These are phyloP conservation scores for Loriculus beryllinus DNA, from an alignment of 2,797 vertebrate species.

Conservation along the genomic window DNA sequence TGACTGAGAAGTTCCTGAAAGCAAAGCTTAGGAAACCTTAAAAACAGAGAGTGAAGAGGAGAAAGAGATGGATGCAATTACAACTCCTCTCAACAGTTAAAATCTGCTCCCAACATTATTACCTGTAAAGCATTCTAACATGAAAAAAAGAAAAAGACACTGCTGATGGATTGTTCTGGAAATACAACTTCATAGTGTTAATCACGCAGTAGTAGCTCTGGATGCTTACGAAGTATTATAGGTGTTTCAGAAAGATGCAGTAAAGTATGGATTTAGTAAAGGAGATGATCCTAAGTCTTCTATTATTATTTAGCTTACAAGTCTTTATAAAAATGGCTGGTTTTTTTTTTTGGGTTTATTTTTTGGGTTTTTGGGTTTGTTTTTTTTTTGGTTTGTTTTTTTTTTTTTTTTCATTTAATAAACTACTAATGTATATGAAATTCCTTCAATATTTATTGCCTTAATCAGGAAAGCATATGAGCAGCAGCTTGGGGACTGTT, in stretches of 20 bases:
- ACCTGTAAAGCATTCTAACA: neutral
- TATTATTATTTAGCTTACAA: constrained; percentile 10
- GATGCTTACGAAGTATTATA: neutral
- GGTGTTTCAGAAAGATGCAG: constrained; percentile 21
- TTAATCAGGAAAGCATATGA: constrained; percentile 66
- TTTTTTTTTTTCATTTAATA: neutral
- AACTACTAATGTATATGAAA: constrained; percentile 64
- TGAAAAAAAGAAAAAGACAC: neutral
- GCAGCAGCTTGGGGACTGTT: constrained; percentile 42
- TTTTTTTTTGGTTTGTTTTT: neutral
- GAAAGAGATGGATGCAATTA: neutral
- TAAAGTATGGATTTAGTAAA: constrained; percentile 34
- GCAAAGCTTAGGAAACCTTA: neutral
- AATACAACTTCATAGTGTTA: constrained; percentile 41
- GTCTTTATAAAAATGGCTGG: constrained; percentile 1
- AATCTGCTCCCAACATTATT: neutral
- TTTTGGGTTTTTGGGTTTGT: too few relatives aligned
- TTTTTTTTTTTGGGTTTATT: neutral
- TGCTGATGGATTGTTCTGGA: constrained; percentile 16
- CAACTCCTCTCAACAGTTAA: neutral
- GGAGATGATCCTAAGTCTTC: neutral
- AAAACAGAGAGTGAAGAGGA: neutral
- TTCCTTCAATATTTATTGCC: constrained; percentile 61
- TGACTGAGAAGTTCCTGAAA: neutral
- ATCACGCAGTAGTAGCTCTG: neutral